phyloP scores from a whole-genome alignment of 2,113 vertebrate genomes.

The Ursus arctos region DNA sequence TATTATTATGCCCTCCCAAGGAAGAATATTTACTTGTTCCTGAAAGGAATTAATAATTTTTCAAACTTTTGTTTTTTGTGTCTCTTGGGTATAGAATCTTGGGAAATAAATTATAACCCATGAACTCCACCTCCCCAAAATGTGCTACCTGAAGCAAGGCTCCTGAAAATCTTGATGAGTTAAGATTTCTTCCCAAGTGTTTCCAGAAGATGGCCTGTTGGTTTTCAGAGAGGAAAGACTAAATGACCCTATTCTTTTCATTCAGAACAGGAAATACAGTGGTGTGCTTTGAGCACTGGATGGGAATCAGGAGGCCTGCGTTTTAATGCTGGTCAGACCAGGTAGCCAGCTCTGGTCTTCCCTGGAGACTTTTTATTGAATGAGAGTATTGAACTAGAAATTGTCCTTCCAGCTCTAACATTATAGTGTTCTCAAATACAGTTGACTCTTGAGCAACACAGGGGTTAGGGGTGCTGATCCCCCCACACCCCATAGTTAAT shows the following conservation, averaged over 20 bases:
- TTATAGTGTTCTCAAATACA: neutral
- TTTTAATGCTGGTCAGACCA: conserved; percentile 32
- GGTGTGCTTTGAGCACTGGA: neutral
- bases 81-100: neutral
- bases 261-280: neutral
- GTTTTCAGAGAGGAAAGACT: conserved; percentile 17
- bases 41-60: conserved; percentile 47
- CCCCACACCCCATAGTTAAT: neutral
- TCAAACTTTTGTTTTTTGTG: conserved; percentile 12
- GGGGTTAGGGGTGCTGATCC: neutral
- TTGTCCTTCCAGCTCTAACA: neutral
- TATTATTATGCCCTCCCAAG: conserved; percentile 4
- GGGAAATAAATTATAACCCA: neutral
- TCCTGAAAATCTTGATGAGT: neutral
- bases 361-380: neutral
- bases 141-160: neutral
- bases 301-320: neutral
- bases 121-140: neutral
- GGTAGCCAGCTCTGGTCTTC: neutral
- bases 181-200: conserved; percentile 11
- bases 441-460: neutral
- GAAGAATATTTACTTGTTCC: neutral
- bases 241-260: neutral
- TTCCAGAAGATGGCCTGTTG: neutral
- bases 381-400: conserved; percentile 14